Evolutionary conservation across 2,888 invertebrate species (phyloP), one percentile per base, ranked within the genome.

Genomic region (Apantesis nais): DNA sequence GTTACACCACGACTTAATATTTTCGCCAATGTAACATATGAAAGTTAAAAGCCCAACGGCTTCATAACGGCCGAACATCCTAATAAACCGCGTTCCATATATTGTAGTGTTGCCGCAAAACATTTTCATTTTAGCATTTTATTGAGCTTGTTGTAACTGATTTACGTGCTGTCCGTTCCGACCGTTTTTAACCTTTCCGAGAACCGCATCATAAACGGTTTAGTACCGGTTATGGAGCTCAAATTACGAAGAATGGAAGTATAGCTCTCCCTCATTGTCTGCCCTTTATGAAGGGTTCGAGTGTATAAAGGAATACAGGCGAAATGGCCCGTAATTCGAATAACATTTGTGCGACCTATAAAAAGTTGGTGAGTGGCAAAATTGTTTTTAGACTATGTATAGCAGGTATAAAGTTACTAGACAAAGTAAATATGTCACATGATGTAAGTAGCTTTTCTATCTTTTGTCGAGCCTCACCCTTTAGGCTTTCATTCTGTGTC

Each of bases 171-270:
- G 87, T 85, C 89, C 88, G 88, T 89, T 90, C 90, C 90, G 89
- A 88, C 82, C 88, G 82, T 88, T 90, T 91, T 90, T 92, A 92
- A 92, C 92, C 92, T 92, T 92, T 92, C 86, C 90, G 89, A 89
- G 89, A 91, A 89, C 88, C 89, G 88, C 91, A 92, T 92, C 93
- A 92, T 93, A 93, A 93, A 93, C 90, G 90, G 91, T 92, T 93
- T 92, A 92, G 91, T 91, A 88, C 86, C 90, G 85, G 90, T 93
- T 92, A 92, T 92, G 91, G 88, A 87, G 90, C 88, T 90, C 88
- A 89, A 93, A 93, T 93, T 92, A 92, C 91, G 88, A 91, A 91
- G 89, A 90, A 91, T 90, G 90, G 89, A 88, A 90, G 87, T 86
- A 85, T 86, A 88, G 87, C 87, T 89, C 88, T 88, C 89, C 89